Base-by-base conservation (phyloP, 23 tunicate genomes). In the Styela plicata region DNA sequence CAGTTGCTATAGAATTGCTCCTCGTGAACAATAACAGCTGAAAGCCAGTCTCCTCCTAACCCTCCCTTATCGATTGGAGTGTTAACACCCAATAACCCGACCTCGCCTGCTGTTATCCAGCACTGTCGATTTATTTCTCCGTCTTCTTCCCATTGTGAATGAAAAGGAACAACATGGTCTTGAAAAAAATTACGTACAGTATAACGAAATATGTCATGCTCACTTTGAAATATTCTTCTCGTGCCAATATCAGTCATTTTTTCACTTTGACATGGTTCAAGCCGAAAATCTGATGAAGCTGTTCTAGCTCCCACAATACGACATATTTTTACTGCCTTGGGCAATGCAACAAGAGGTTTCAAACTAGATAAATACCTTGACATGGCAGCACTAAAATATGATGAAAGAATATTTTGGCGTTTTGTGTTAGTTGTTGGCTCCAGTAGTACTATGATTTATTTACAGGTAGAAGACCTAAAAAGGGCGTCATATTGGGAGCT, bases 141-240 rank as follows among this genome's bases (percentile, higher is more conserved):
- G 13, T 73, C 89, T 67, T 87, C 86, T 84, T 87, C 92, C 99
- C 99, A 96, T 82, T 96, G 63, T 0, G 69, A 76, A 52, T 86
- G 92, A 66, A 74, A 70, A 1, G 97, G 96, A n/a, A 74, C 63
- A 69, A 96, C 96, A 36, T 96, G 85, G 29, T 96, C 99, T 57
- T 87, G 91, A 64, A 83, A 96, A 52, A 96, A 96, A 71, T 88
- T 87, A 3, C 99, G 89, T 33, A 70, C 87, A n/a, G 85, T 70
- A 52, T 91, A 96, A 17, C 99, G 89, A 66, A 96, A 96, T 96
- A 96, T 87, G 69, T 96, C 99, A 79, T 96, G 99, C 31, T 96
- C 99, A 53, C 74, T 64, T 63, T 80, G 69, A 36, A 96, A 96
- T 27, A 96, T 96, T 36, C 65, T 75, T 61, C 99, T 74, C 19